These are phyloP conservation scores for Anoplolepis gracilipes DNA, from an alignment of 1,140 invertebrate genomes.

Conservation along the genomic window DNA sequence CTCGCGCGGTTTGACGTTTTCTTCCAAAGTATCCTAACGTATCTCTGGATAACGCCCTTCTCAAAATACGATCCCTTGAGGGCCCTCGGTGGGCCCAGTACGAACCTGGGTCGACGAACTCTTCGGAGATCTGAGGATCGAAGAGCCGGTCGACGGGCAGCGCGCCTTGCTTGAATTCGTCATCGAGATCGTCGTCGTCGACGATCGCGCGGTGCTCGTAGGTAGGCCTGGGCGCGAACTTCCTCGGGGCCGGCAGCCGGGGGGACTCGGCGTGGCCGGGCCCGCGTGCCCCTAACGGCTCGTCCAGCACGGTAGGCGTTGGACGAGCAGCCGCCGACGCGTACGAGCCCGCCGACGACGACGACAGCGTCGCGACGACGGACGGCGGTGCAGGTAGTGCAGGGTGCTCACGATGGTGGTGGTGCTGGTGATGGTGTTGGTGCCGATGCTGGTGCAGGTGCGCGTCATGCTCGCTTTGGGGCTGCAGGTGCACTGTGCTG, in stretches of 20 bases:
- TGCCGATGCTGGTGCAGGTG: constrained; percentile 78
- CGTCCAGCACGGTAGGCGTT: constrained; percentile 80
- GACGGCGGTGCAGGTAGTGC: constrained; percentile 74
- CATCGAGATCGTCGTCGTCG: constrained; percentile 83
- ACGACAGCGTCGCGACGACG: constrained; percentile 73
- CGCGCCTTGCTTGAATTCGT: constrained; percentile 79
- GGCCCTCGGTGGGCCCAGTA: constrained; percentile 68
- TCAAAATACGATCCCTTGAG: constrained; percentile 1
- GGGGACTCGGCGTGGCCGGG: constrained; percentile 76
- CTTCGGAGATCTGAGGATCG: constrained; percentile 83
- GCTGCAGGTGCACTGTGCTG: constrained; percentile 80
- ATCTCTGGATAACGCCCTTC: background rate
- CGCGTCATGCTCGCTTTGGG: constrained; percentile 81
- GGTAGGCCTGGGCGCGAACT: constrained; percentile 84
- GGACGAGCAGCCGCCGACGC: constrained; percentile 75
- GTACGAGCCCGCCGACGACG: constrained; percentile 70
- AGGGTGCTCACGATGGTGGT: constrained; percentile 75
- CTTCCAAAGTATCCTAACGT: background rate
- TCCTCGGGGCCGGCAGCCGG: constrained; percentile 74
- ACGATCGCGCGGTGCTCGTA: constrained; percentile 84
- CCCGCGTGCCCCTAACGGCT: constrained; percentile 69
- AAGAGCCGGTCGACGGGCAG: constrained; percentile 84
- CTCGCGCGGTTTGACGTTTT: background rate
- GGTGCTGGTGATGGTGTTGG: constrained; percentile 80
- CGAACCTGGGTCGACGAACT: constrained; percentile 85